phyloP scores from a whole-genome alignment of 2,888 invertebrate species.

The Lymantria dispar region DNA sequence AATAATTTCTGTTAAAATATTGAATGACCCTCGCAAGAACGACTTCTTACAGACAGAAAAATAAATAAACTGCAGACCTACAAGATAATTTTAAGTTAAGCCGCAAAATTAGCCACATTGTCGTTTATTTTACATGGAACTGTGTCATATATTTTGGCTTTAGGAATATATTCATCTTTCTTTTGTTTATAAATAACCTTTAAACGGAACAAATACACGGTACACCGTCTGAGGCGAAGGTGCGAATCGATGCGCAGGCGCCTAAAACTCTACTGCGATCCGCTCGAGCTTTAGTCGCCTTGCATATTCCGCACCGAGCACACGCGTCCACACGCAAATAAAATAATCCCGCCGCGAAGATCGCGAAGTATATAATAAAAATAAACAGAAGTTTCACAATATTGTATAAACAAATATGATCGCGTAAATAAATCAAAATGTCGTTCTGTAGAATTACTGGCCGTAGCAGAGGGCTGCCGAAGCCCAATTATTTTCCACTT shows the following conservation, averaged over 20 bases:
- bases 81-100: conserved; percentile 13
- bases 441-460: conserved; percentile 92
- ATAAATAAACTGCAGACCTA: conserved; percentile 19
- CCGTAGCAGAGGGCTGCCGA: conserved; percentile 89
- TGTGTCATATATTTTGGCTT: conserved; percentile 72
- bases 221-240: conserved; percentile 75
- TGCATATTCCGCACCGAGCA: conserved; percentile 54
- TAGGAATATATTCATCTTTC: conserved; percentile 70
- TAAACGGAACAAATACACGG: conserved; percentile 78
- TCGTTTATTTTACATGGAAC: conserved; percentile 62
- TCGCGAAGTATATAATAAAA: conserved; percentile 44
- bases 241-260: conserved; percentile 60
- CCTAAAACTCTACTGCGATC: conserved; percentile 44
- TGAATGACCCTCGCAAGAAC: conserved; percentile 1
- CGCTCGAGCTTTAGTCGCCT: conserved; percentile 60
- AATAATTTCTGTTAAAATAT: conserved; percentile 8
- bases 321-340: conserved; percentile 53
- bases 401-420: conserved; percentile 69
- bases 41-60: conserved; percentile 11
- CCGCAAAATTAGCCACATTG: conserved; percentile 34
- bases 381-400: conserved; percentile 27
- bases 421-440: conserved; percentile 70
- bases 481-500: conserved; percentile 91
- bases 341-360: conserved; percentile 43
- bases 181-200: conserved; percentile 76